Percentiles rank a stretch among this genome's conserved stretches.
These are phyloP conservation scores for Nemotelus nigrinus DNA, from an alignment of 2,888 invertebrate genomes.

Conservation along the genomic window DNA sequence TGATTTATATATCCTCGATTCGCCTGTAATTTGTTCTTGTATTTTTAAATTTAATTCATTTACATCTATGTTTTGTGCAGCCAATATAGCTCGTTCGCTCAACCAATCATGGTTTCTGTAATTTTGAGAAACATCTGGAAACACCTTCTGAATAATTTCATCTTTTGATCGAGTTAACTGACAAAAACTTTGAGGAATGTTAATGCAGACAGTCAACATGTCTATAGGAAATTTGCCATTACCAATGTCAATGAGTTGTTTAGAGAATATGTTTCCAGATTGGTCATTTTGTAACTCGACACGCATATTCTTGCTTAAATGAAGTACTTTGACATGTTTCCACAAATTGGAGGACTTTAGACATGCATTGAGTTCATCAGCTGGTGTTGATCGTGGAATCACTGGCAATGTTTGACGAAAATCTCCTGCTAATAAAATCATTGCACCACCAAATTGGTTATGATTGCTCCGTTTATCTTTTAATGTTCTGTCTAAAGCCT, in stretches of 20 bases:
- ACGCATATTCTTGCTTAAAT: constrained; percentile 46
- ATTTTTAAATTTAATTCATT: too few relatives aligned
- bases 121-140: constrained; percentile 32
- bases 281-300: constrained; percentile 49
- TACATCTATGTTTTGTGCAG: too few relatives aligned
- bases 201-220: constrained; percentile 41
- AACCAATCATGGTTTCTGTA: too few relatives aligned
- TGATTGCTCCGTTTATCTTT: constrained; percentile 52
- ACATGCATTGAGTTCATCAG: constrained; percentile 54
- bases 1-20: too few relatives aligned
- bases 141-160: constrained; percentile 54
- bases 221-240: constrained; percentile 45
- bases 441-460: constrained; percentile 49
- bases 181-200: too few relatives aligned
- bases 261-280: constrained; percentile 46
- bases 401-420: constrained; percentile 56
- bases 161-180: constrained; percentile 48
- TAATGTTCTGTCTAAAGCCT: constrained; percentile 55
- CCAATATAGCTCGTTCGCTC: too few relatives aligned
- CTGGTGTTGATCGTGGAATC: constrained; percentile 52
- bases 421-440: constrained; percentile 54
- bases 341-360: constrained; percentile 48
- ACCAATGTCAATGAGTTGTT: constrained; percentile 46
- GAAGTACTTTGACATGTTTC: constrained; percentile 43
- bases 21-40: too few relatives aligned